A percentile compares a stretch with the other conserved stretches of the same genome.
Conservation (phyloP, 1,140 invertebrate species). For the Stegodyphus mimosarum region DNA sequence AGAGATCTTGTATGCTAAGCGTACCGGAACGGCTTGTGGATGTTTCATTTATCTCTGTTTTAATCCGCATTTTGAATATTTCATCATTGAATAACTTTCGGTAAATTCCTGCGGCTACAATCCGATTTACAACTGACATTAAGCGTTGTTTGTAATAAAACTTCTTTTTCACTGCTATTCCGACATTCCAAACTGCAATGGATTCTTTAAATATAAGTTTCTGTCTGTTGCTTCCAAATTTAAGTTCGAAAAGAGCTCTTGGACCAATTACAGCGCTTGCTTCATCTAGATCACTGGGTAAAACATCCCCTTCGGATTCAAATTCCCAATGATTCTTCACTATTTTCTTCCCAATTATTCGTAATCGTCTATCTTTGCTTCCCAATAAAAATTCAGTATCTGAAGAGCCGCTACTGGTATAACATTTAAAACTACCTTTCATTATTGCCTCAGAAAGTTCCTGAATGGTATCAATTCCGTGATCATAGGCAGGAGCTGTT, state of each 20-base stretch:
- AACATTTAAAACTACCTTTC: background rate
- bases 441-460: background rate
- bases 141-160: conserved; percentile 8
- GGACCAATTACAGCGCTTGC: background rate
- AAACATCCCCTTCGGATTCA: background rate
- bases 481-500: background rate
- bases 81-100: background rate
- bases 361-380: no score
- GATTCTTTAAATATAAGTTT: no score
- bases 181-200: background rate
- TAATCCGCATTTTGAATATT: background rate
- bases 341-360: no score
- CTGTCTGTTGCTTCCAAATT: background rate
- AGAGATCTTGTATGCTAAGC: background rate
- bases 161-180: background rate
- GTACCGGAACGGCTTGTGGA: background rate
- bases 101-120: conserved; percentile 5
- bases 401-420: background rate
- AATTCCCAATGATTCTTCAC: no score
- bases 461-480: conserved; percentile 5
- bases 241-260: background rate
- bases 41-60: background rate
- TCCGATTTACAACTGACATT: background rate
- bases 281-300: background rate
- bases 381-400: background rate